These are phyloP conservation scores for Ifrita kowaldi DNA, from an alignment of 2,113 vertebrate genomes.

Conservation along the genomic window DNA sequence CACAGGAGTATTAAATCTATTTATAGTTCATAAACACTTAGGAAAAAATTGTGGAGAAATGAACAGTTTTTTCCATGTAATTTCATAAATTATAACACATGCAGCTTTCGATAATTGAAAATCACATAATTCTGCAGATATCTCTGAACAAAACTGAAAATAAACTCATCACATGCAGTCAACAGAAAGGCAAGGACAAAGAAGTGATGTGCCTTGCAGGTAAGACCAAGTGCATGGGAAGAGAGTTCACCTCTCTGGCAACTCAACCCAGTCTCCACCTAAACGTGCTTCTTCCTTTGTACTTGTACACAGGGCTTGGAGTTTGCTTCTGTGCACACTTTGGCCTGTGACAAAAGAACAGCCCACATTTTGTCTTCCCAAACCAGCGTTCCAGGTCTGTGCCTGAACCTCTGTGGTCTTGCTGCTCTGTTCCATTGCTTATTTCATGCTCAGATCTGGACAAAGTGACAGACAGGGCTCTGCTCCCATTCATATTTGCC, in stretches of 20 bases:
- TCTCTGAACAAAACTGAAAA: background rate
- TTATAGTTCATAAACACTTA: background rate
- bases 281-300: background rate
- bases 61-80: background rate
- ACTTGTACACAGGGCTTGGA: accelerated
- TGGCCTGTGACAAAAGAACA: background rate
- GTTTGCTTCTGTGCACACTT: background rate
- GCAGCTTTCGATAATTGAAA: background rate
- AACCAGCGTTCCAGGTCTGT: background rate
- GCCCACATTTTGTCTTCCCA: background rate
- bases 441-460: background rate
- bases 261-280: background rate
- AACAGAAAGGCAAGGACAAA: background rate
- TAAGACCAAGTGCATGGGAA: background rate
- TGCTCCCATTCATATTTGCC: background rate
- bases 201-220: background rate
- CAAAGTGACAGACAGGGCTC: background rate
- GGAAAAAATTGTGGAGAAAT: background rate
- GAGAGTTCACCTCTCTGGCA: background rate
- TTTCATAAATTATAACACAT: background rate
- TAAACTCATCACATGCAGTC: background rate
- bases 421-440: background rate
- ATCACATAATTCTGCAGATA: background rate
- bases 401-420: background rate
- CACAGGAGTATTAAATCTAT: background rate